Percentiles rank a stretch among this genome's conserved stretches.
Evolutionary conservation across 2,888 invertebrate genomes (phyloP).

Genomic region (Macrosoma leucophasiata): DNA sequence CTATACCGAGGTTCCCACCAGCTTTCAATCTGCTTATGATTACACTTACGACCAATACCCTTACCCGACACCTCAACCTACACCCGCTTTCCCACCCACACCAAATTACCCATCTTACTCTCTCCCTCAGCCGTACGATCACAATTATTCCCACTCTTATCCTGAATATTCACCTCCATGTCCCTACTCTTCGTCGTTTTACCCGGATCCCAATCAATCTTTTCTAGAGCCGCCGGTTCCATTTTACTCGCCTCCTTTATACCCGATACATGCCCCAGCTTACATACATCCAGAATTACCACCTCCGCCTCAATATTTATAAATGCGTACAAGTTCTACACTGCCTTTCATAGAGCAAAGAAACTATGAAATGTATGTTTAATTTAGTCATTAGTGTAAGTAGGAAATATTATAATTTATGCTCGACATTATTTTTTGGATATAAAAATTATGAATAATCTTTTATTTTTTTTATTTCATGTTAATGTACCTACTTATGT

Average conservation of each 20-base stretch:
- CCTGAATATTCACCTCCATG: conserved; percentile 11
- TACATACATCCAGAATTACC: conserved; percentile 13
- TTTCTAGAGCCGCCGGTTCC: conserved; percentile 11
- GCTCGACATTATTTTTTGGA: no score
- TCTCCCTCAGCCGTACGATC: conserved; percentile 4
- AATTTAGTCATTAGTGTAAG: no score
- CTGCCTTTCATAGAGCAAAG: no score
- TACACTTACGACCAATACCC: background rate
- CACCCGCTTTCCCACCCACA: background rate
- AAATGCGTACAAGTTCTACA: conserved; percentile 7
- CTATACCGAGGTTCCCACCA: no score
- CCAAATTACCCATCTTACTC: conserved; percentile 1
- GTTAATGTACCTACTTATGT: no score
- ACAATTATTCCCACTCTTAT: conserved; percentile 15
- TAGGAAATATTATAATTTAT: no score
- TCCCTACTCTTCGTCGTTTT: conserved; percentile 7
- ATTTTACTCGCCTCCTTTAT: conserved; percentile 2
- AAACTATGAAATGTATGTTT: no score
- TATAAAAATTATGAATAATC: no score
- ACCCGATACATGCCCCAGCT: conserved; percentile 13
- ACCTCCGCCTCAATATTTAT: conserved; percentile 13
- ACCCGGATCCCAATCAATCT: conserved; percentile 17
- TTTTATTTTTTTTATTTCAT: no score
- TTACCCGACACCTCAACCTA: background rate
- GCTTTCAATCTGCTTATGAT: no score